These are phyloP conservation scores for Cerastoderma edule DNA, from an alignment of 2,888 invertebrate genomes.

Conservation along the genomic window DNA sequence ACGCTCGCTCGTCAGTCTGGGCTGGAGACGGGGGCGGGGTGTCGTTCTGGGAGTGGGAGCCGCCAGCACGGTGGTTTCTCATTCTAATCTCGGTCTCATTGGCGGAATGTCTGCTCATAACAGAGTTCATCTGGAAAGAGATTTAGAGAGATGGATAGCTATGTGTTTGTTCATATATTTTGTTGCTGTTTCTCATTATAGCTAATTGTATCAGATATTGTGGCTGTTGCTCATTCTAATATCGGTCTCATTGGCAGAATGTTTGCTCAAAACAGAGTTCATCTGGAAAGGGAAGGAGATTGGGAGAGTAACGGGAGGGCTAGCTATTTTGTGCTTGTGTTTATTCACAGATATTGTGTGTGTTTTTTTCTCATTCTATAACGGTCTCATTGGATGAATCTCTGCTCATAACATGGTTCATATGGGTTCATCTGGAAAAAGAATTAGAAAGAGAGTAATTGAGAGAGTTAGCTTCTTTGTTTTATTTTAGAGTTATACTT, in stretches of 20 bases:
- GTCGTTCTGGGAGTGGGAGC: conserved; percentile 64
- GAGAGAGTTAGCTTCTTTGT: no score
- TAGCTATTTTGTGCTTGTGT: no score
- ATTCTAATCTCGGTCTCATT: conserved; percentile 76
- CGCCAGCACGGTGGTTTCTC: conserved; percentile 73
- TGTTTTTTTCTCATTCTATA: conserved; percentile 76
- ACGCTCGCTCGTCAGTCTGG: conserved; percentile 67
- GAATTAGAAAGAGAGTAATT: no score
- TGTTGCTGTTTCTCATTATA: no score
- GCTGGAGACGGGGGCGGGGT: conserved; percentile 74
- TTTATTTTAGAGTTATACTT: no score
- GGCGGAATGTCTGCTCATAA: conserved; percentile 77
- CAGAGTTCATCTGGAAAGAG: conserved; percentile 78
- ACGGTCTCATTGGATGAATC: conserved; percentile 77
- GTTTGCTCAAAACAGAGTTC: conserved; percentile 79
- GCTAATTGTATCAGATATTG: no score
- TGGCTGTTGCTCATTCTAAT: conserved; percentile 77
- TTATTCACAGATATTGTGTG: no score
- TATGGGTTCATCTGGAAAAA: no score
- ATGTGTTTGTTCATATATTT: no score
- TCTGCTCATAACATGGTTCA: conserved; percentile 78
- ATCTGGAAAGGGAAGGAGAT: conserved; percentile 76
- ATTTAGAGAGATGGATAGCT: no score
- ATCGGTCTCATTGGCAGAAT: conserved; percentile 76
- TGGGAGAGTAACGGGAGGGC: no score